Evolutionary conservation across 2,888 invertebrate species (phyloP), one percentile per base, ranked within the genome.

Genomic region (Leistus spinibarbis): DNA sequence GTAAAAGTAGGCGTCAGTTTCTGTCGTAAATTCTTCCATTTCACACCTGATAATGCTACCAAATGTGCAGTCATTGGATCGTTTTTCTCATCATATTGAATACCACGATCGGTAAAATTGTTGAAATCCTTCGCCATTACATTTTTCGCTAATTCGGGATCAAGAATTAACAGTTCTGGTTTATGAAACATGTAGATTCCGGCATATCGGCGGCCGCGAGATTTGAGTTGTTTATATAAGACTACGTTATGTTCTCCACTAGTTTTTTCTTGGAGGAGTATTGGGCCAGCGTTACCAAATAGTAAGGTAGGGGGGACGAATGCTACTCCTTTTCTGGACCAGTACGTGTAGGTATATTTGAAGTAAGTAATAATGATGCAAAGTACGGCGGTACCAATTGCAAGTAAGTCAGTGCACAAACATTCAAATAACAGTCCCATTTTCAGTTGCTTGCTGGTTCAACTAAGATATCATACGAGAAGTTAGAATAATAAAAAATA

Each of bases 1-100:
- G 91, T 89, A 79, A 92, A 92, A 0, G 89, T 88, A 0, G 91
- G 90, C 0, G 91, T 88, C 79, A 92, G 82, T 78, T 91, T 90
- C 0, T 86, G 77, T 13, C 92, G 86, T 22, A 91, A 81, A 16
- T 84, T 86, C 79, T 87, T 90, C 92, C 93, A 93, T 27, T 87
- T 85, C 7, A 86, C 83, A 0, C 88, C 90, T 69, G 85, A 85
- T 60, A 88, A 80, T 76, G 87, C 84, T 78, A 91, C 90, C 0
- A 92, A 81, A 80, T 89, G 88, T 0, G 85, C 88, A 0, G 88
- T 87, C 22, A 91, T 77, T 0, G 88, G 89, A 82, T 91, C 90
- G 1, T 86, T 84, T 10, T 87, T 82, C 64, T 89, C 89, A 70
- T 90, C 89, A 5, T 83, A 84, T 79, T 88, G 89, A n/a, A 88